Evolutionary conservation across 2,797 vertebrate genomes (phyloP), one percentile per base, ranked within the genome.

Genomic region (Myripristis murdjan): DNA sequence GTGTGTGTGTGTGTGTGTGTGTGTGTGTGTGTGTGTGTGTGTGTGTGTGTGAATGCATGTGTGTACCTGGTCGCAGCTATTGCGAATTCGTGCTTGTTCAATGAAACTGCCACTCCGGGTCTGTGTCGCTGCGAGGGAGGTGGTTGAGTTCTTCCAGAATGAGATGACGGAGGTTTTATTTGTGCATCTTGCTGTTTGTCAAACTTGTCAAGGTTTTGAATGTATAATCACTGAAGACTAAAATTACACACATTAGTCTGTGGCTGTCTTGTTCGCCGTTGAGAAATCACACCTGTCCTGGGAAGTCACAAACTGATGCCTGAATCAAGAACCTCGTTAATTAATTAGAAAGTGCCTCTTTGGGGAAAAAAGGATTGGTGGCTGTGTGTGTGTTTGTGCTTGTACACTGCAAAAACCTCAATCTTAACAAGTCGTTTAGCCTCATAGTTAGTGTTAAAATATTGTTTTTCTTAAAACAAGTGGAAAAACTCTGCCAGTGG

Each of bases 161-260:
- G 23, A 73, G 57, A 66, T 68, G 77, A 65, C 64, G 64, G 24
- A 12, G 54, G 54, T 70, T 65, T 60, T 71, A 9, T 67, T 75
- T 64, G 41, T 63, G 51, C 63, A 58, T 62, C 31, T 81, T 6
- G 10, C 37, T 74, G 82, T 83, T 87, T 79, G 60, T 77, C 80
- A 64, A 44, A 24, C 60, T 64, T 78, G 72, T 86, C 79, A 85
- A 60, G 52, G 63, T 39, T 70, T 71, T 70, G 64, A 84, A 70
- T 77, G 59, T 75, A 76, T 75, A 77, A 84, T 86, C 56, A 61
- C 73, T 56, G 24, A 62, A 64, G 48, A 41, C 58, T 63, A 49
- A 75, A 74, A 72, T 73, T 60, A 65, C 69, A 74, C 46, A 58
- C 52, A 81, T 77, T 75, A 5, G 81, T 83, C 71, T 61, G 48